These are phyloP conservation scores for Cryptosula pallasiana DNA, from an alignment of 2,888 invertebrate species.

Conservation along the genomic window DNA sequence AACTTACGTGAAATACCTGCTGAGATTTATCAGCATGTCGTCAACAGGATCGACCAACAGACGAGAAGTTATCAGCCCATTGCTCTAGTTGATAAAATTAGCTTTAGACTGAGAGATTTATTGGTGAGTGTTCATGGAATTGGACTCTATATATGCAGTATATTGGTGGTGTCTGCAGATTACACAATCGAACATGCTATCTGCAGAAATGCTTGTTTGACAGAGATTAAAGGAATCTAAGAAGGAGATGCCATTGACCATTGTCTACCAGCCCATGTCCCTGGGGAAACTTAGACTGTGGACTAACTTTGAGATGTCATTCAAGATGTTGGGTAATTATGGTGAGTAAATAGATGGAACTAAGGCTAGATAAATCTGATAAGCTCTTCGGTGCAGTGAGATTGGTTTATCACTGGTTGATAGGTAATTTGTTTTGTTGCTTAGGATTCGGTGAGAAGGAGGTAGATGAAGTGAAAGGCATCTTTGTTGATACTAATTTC, in stretches of 20 bases:
- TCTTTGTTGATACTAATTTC: slow-evolving; percentile 91
- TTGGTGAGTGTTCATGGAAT: slow-evolving; percentile 48
- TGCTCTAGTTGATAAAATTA: slow-evolving; percentile 74
- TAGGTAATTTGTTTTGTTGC: no score
- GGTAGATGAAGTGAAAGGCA: slow-evolving; percentile 90
- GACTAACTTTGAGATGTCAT: slow-evolving; percentile 47
- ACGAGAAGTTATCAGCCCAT: slow-evolving; percentile 67
- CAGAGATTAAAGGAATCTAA: slow-evolving; percentile 37
- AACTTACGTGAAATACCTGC: slow-evolving; percentile 47
- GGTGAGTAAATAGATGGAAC: slow-evolving; percentile 54
- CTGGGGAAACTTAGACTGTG: slow-evolving; percentile 63
- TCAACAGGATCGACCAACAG: background rate
- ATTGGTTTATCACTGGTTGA: no score
- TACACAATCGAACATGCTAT: no score
- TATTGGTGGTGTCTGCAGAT: no score
- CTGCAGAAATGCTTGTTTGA: no score
- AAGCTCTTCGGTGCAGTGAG: no score
- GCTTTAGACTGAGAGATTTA: slow-evolving; percentile 71
- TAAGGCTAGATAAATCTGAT: no score
- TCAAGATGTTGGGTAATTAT: slow-evolving; percentile 53
- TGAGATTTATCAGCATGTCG: background rate
- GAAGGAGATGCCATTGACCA: slow-evolving; percentile 62
- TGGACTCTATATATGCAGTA: no score
- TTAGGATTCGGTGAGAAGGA: slow-evolving; percentile 83
- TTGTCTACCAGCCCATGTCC: slow-evolving; percentile 69